These are phyloP conservation scores for Xiphorhynchus erythropygius DNA, from an alignment of 2,797 vertebrate species.

Conservation along the genomic window DNA sequence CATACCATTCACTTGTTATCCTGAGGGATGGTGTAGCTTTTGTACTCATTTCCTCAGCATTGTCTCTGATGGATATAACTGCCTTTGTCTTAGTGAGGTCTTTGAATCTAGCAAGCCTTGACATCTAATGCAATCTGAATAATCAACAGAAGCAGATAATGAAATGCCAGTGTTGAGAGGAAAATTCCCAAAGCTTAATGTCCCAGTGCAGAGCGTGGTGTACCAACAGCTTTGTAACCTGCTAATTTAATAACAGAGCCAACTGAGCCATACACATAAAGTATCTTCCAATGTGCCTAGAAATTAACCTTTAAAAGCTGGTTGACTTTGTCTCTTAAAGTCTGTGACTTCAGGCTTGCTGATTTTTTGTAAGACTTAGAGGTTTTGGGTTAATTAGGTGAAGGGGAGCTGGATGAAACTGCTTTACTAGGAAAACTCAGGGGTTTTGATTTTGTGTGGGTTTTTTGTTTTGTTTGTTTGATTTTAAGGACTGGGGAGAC, in stretches of 20 bases:
- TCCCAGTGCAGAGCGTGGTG: not conserved
- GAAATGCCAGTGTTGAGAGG: conserved; percentile 20
- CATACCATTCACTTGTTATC: not conserved
- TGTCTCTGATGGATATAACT: conserved; percentile 30
- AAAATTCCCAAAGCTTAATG: conserved; percentile 54
- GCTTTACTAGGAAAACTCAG: not conserved
- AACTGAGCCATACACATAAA: not conserved
- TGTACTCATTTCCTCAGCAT: not conserved
- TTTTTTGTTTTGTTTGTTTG: not conserved
- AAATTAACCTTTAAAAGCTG: conserved; percentile 13
- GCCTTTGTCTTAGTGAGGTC: not conserved
- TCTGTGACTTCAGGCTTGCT: not conserved
- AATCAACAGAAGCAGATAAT: conserved; percentile 57
- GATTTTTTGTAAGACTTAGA: not conserved
- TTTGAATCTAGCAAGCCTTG: conserved; percentile 44
- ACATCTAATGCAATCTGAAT: conserved; percentile 52
- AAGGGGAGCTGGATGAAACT: not conserved
- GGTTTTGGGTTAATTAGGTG: not conserved
- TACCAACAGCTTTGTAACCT: conserved; percentile 9
- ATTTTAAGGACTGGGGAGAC: not conserved
- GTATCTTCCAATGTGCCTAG: not conserved
- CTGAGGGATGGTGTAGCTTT: not conserved
- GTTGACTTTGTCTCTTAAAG: not conserved
- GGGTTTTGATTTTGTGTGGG: not conserved
- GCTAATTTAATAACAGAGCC: conserved; percentile 31